phyloP scores from a whole-genome alignment of 2,797 vertebrate genomes.

The Streptopelia turtur region DNA sequence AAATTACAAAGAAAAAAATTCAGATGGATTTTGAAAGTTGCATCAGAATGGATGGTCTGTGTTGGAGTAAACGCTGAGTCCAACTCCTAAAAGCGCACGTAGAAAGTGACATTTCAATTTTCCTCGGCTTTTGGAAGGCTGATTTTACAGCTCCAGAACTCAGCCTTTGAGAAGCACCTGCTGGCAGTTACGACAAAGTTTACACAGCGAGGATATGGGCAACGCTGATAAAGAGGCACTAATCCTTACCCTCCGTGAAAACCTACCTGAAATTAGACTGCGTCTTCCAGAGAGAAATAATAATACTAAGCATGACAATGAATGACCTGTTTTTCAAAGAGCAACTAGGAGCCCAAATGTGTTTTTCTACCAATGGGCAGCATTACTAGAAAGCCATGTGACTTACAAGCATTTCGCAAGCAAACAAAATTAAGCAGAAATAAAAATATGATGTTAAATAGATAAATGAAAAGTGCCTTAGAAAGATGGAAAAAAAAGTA shows the following conservation, averaged over 20 bases:
- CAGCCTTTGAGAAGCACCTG: conserved; percentile 56
- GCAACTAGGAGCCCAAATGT: neutral
- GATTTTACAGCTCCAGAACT: conserved; percentile 56
- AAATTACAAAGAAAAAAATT: conserved; percentile 57
- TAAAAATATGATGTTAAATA: neutral
- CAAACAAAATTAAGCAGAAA: conserved; percentile 21
- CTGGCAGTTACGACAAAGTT: conserved; percentile 46
- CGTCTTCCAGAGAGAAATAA: conserved; percentile 1
- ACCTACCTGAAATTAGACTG: conserved; percentile 47
- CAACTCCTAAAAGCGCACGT: conserved; percentile 35
- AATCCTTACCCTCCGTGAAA: conserved; percentile 55
- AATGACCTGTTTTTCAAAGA: conserved; percentile 53
- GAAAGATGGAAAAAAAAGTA: conserved; percentile 4
- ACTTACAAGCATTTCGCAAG: neutral
- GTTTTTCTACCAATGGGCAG: conserved; percentile 28
- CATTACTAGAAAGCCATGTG: neutral
- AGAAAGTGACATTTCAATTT: conserved; percentile 70
- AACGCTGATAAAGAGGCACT: conserved; percentile 58
- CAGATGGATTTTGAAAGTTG: conserved; percentile 62
- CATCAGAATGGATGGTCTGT: conserved; percentile 44
- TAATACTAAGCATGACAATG: neutral
- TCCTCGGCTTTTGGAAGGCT: conserved; percentile 57
- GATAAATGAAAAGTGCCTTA: neutral
- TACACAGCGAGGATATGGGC: conserved; percentile 10
- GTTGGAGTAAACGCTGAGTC: conserved; percentile 40